Evolutionary conservation across 2,888 invertebrate genomes (phyloP).

Genomic region (Nebria brevicollis): DNA sequence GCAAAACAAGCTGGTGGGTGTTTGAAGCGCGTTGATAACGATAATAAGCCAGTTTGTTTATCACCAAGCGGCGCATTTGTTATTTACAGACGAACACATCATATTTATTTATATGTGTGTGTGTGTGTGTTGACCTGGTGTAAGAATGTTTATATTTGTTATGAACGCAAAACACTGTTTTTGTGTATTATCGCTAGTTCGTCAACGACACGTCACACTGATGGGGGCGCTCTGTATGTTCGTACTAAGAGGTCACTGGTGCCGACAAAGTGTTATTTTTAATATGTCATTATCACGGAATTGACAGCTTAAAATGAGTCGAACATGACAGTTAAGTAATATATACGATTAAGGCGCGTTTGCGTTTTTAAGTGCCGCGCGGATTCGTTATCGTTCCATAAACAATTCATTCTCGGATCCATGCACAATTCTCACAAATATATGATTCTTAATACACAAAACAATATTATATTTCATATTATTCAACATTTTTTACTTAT

Average conservation of each 20-base stretch:
- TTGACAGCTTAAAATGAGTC: slow-evolving; percentile 40
- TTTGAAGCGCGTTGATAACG: too few species aligned
- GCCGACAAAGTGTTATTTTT: slow-evolving; percentile 51
- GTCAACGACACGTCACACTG: neutral
- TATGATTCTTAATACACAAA: too few species aligned
- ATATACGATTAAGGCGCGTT: slow-evolving; percentile 15
- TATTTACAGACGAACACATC: too few species aligned
- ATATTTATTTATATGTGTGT: too few species aligned
- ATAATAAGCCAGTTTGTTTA: too few species aligned
- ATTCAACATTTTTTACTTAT: too few species aligned
- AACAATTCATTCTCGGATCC: neutral
- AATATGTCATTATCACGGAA: slow-evolving; percentile 42
- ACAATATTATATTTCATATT: too few species aligned
- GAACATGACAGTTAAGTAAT: slow-evolving; percentile 35
- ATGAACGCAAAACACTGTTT: neutral
- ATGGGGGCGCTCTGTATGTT: neutral
- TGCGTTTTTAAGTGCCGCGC: neutral
- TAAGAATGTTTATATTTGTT: too few species aligned
- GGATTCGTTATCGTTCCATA: neutral
- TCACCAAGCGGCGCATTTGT: too few species aligned
- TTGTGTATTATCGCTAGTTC: neutral
- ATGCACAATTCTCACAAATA: too few species aligned
- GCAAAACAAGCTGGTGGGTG: too few species aligned
- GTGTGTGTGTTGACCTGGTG: too few species aligned
- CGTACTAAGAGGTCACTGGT: slow-evolving; percentile 15